Evolutionary conservation across 2,113 vertebrate genomes (phyloP).

Genomic region (Martes martes): DNA sequence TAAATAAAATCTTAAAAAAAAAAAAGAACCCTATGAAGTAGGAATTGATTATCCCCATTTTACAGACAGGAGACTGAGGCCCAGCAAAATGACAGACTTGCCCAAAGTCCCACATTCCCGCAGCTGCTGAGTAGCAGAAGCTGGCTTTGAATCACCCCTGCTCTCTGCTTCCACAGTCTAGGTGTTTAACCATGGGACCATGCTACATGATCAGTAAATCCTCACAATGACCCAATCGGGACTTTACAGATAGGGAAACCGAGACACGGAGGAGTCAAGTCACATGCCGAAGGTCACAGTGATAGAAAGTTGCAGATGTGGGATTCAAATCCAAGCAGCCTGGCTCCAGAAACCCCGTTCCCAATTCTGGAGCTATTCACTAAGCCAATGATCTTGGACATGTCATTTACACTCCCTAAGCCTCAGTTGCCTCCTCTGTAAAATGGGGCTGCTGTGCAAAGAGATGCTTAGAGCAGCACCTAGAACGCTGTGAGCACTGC

Average conservation of each 20-base stretch:
- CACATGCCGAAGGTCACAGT: not conserved
- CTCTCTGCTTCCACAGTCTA: not conserved
- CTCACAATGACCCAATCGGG: not conserved
- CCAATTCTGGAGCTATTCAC: not conserved
- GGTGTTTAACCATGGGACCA: not conserved
- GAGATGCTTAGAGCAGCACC: not conserved
- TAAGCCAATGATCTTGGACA: not conserved
- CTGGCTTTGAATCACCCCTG: not conserved
- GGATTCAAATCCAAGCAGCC: not conserved
- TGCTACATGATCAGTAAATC: not conserved
- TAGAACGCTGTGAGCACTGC: accelerated
- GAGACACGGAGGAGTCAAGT: not conserved
- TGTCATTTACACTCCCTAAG: not conserved
- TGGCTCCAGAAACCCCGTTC: not conserved
- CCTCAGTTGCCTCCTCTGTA: not conserved
- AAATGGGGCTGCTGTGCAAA: not conserved
- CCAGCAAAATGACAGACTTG: not conserved
- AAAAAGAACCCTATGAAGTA: not conserved
- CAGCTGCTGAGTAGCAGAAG: not conserved
- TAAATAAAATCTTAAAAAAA: too few species aligned
- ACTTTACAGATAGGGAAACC: not conserved
- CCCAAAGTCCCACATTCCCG: not conserved
- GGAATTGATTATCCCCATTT: not conserved
- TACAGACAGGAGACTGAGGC: not conserved
- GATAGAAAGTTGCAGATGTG: not conserved